Percentiles rank a stretch among this genome's conserved stretches.
phyloP scores from a whole-genome alignment of 2,797 vertebrate genomes.

The Gymnothorax javanicus region DNA sequence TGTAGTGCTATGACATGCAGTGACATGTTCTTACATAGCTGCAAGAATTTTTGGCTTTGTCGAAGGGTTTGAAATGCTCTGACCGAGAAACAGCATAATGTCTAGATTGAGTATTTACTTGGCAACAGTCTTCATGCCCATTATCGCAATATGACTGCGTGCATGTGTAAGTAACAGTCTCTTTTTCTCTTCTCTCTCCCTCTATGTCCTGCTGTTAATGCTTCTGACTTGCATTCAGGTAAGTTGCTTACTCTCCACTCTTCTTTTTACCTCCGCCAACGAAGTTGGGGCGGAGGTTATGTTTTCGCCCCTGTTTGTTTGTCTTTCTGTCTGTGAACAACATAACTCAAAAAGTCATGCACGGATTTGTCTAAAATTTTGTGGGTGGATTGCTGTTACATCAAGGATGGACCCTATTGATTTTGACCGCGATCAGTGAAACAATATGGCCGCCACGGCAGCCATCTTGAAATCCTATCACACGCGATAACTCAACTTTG shows the following conservation, averaged over 20 bases:
- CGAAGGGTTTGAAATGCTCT: background rate
- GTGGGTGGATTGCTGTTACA: no score
- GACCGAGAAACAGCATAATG: background rate
- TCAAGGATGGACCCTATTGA: no score
- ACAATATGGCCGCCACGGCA: no score
- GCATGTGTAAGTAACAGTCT: slow-evolving; percentile 1
- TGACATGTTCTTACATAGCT: background rate
- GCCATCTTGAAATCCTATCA: no score
- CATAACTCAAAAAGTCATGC: no score
- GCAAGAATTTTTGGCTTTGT: background rate
- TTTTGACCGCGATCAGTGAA: no score
- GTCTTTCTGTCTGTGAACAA: no score
- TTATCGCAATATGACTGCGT: background rate
- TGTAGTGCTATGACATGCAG: background rate
- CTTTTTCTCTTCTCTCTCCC: slow-evolving; percentile 5
- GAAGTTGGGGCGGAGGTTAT: no score
- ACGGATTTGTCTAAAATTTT: no score
- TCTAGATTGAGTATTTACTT: background rate
- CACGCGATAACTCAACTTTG: no score
- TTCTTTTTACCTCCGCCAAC: no score
- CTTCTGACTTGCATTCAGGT: slow-evolving; percentile 56
- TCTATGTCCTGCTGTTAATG: slow-evolving; percentile 51
- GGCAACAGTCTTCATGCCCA: background rate
- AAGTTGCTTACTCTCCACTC: slow-evolving; percentile 53
- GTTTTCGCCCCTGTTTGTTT: no score